Evolutionary conservation across 2,797 vertebrate species (phyloP).

Genomic region (Chromobotia macracanthus): DNA sequence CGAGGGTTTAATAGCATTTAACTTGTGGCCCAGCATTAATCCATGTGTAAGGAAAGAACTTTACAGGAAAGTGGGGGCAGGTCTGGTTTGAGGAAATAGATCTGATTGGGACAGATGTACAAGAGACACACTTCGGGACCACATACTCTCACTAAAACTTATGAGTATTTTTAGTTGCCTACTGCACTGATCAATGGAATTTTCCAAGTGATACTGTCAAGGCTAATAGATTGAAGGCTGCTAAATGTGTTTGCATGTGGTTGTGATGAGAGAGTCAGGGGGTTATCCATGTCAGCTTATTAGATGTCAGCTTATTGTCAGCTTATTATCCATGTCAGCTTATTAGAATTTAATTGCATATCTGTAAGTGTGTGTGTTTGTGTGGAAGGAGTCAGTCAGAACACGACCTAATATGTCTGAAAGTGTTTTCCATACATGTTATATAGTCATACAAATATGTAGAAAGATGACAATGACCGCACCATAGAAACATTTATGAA

Average conservation of each 20-base stretch:
- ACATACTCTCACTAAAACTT: constrained; percentile 21
- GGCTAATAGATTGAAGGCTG: constrained; percentile 17
- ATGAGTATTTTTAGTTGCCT: neutral
- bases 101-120: neutral
- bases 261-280: constrained; percentile 1
- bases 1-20: constrained; percentile 21
- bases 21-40: constrained; percentile 30
- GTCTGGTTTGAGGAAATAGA: neutral
- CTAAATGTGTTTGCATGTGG: constrained; percentile 31
- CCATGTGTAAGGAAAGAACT: constrained; percentile 31
- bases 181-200: constrained; percentile 24
- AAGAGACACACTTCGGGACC: constrained; percentile 21
- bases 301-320: too few relatives aligned
- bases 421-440: neutral
- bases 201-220: constrained; percentile 27
- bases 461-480: too few relatives aligned
- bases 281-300: constrained; percentile 33
- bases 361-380: constrained; percentile 14
- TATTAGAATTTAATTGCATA: constrained; percentile 34
- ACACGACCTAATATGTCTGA: too few relatives aligned
- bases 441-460: neutral
- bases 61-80: constrained; percentile 15
- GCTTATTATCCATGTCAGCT: constrained; percentile 33
- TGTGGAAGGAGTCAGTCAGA: constrained; percentile 1
- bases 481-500: neutral